Evolutionary conservation across 2,113 vertebrate genomes (phyloP).

Genomic region (Chrysemys picta): DNA sequence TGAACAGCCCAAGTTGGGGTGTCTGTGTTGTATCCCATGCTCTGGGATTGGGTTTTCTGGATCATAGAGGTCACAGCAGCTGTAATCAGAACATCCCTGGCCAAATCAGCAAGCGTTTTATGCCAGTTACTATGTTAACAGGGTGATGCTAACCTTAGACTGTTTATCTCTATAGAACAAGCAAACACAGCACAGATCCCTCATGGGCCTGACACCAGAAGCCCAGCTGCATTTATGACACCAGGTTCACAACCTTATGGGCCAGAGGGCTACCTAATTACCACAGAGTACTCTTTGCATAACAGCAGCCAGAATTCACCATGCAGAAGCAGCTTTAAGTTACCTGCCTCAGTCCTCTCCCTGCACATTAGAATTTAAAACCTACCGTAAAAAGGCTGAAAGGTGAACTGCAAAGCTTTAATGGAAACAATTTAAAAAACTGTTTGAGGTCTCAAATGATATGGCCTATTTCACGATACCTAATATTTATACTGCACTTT

Average conservation of each 20-base stretch:
- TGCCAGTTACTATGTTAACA: background rate
- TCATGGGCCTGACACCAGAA: slow-evolving; percentile 45
- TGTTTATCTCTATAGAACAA: slow-evolving; percentile 12
- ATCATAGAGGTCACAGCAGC: background rate
- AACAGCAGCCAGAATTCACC: background rate
- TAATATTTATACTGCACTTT: slow-evolving; percentile 9
- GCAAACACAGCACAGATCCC: slow-evolving; percentile 25
- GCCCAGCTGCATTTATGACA: background rate
- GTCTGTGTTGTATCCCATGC: background rate
- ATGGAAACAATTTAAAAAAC: slow-evolving; percentile 35
- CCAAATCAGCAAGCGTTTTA: background rate
- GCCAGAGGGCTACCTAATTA: background rate
- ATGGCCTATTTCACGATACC: slow-evolving; percentile 17
- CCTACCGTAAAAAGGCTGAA: slow-evolving; percentile 51
- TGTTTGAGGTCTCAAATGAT: slow-evolving; percentile 21
- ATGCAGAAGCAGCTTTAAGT: slow-evolving; percentile 32
- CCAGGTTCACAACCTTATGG: background rate
- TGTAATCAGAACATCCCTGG: background rate
- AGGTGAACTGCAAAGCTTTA: slow-evolving; percentile 52
- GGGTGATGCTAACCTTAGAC: background rate
- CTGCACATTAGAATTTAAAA: slow-evolving; percentile 55
- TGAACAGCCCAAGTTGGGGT: background rate
- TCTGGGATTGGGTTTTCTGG: background rate
- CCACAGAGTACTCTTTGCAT: background rate
- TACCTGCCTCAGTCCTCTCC: slow-evolving; percentile 28